Percentiles rank a stretch among this genome's conserved stretches.
phyloP scores from a whole-genome alignment of 1,140 invertebrate species.

The Penaeus chinensis region DNA sequence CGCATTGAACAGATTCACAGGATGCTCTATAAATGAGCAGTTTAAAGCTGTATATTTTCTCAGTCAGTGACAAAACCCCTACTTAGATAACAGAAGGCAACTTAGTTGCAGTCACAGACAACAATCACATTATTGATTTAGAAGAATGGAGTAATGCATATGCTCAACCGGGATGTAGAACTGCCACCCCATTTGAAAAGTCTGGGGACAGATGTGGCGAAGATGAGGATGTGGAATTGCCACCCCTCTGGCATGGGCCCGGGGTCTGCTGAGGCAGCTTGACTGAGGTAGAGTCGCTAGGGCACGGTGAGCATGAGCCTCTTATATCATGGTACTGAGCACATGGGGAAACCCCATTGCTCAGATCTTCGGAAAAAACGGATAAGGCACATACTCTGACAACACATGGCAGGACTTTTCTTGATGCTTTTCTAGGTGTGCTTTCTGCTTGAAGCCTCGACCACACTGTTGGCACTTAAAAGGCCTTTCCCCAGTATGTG shows the following conservation, averaged over 20 bases:
- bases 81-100: slow-evolving; percentile 29
- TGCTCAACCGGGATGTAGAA: slow-evolving; percentile 34
- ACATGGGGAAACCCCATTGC: slow-evolving; percentile 11
- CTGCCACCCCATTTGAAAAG: slow-evolving; percentile 19
- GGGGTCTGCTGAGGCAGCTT: slow-evolving; percentile 34
- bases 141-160: slow-evolving; percentile 43
- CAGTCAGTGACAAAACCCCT: slow-evolving; percentile 27
- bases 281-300: slow-evolving; percentile 56
- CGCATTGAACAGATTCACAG: slow-evolving; percentile 48
- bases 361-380: slow-evolving; percentile 63
- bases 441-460: slow-evolving; percentile 64
- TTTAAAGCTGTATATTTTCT: slow-evolving; percentile 49
- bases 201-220: slow-evolving; percentile 25
- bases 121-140: slow-evolving; percentile 36
- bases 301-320: slow-evolving; percentile 48
- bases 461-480: slow-evolving; percentile 64
- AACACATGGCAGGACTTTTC: slow-evolving; percentile 64
- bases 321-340: slow-evolving; percentile 34
- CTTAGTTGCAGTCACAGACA: slow-evolving; percentile 40
- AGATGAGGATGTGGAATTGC: slow-evolving; percentile 12
- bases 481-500: slow-evolving; percentile 83
- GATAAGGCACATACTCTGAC: slow-evolving; percentile 64
- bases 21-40: slow-evolving; percentile 51
- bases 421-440: slow-evolving; percentile 64
- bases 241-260: slow-evolving; percentile 25